Evolutionary conservation across 1,140 invertebrate species (phyloP), one percentile per base, ranked within the genome.

Genomic region (Solen grandis): DNA sequence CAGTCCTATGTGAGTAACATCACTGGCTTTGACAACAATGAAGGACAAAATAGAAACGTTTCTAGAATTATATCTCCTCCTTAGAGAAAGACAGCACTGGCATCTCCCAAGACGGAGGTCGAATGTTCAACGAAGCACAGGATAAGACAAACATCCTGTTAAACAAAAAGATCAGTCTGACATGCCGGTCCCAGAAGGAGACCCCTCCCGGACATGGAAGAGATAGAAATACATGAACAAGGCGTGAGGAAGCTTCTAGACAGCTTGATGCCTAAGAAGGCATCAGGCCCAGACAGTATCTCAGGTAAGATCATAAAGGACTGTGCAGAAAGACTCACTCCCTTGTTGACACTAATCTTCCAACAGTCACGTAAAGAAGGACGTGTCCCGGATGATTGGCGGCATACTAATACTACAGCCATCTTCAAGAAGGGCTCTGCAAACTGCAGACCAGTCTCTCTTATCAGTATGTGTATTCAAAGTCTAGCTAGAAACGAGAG

Each of bases 131-230:
- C n/a, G 16, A 55, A 10, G 35, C 55, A 60, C 10, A 33, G 1
- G 70, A 73, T 25, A 79, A 79, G 25, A 54, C 76, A 3, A 70
- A 79, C 76, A 79, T 79, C 31, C 54, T 79, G 55, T 66, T 36
- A 77, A 50, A 31, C 14, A 54, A 22, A 50, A 63, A 31, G 31
- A 54, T 14, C 25, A 57, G 4, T 8, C 22, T 14, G 19, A 38
- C 31, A 10, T 54, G 1, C 60, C 59, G 16, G 31, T 5, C 2
- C 35, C 22, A n/a, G 10, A 16, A 27, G 54, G n/a, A 13, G 25
- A 60, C 27, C 55, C 35, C n/a, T n/a, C n/a, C n/a, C n/a, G n/a
- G n/a, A n/a, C n/a, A n/a, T n/a, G n/a, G n/a, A n/a, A n/a, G n/a
- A n/a, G n/a, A n/a, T n/a, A n/a, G n/a, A n/a, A n/a, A n/a, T n/a